Evolutionary conservation across 2,113 vertebrate species (phyloP).

Genomic region (Arvicanthis niloticus): DNA sequence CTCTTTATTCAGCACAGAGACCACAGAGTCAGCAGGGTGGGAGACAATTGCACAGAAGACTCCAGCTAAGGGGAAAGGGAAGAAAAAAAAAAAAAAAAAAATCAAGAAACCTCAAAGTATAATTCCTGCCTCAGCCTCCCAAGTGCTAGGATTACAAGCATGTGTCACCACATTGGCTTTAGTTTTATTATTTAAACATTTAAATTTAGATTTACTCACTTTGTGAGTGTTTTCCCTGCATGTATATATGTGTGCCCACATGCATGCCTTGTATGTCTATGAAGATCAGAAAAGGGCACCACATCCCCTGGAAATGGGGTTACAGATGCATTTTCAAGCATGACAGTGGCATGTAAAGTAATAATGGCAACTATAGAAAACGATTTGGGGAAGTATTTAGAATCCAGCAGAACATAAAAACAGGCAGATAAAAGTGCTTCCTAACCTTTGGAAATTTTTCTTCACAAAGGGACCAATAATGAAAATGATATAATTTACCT

Average conservation of each 20-base stretch:
- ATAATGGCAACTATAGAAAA: background rate
- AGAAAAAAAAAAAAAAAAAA: background rate
- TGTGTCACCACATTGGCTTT: background rate
- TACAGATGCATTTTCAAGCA: background rate
- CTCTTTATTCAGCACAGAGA: conserved; percentile 98
- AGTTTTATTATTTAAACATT: background rate
- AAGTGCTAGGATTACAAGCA: background rate
- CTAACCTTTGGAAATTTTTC: background rate
- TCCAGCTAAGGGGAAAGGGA: conserved; percentile 88
- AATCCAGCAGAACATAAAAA: background rate
- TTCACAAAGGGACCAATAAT: background rate
- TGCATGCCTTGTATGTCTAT: background rate
- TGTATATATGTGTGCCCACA: background rate
- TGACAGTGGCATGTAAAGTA: background rate
- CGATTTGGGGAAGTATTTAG: background rate
- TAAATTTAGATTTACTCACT: background rate
- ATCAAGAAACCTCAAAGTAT: background rate
- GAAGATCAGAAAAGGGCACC: background rate
- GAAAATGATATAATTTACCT: conserved; percentile 15
- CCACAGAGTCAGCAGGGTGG: conserved; percentile 97
- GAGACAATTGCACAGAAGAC: conserved; percentile 99
- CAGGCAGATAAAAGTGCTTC: background rate
- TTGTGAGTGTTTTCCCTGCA: background rate
- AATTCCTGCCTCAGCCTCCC: background rate
- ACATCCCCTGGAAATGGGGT: background rate